Conservation (phyloP, 2,888 invertebrate species). For the Eupithecia centaureata region DNA sequence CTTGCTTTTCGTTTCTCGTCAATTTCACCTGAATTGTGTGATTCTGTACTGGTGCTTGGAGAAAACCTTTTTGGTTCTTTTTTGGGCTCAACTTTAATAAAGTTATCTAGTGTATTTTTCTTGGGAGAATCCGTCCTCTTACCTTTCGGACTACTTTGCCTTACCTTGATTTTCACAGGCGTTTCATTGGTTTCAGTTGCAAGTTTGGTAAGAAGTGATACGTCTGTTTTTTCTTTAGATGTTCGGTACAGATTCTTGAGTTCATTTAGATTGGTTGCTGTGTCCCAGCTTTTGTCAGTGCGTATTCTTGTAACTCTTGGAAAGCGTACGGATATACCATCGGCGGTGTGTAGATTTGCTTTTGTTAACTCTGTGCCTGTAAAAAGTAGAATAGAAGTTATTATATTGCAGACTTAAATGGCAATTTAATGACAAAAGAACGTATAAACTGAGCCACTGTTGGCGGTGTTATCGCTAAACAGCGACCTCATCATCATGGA, state of each 20-base stretch:
- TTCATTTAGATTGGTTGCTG: constrained; percentile 92
- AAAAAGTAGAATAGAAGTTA: constrained; percentile 39
- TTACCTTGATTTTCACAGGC: constrained; percentile 56
- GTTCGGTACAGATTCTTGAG: constrained; percentile 87
- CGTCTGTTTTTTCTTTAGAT: constrained; percentile 87
- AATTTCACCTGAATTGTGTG: no score
- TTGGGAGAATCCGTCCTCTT: constrained; percentile 27
- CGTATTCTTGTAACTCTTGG: constrained; percentile 94
- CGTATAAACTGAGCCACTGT: no score
- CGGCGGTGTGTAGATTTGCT: constrained; percentile 94
- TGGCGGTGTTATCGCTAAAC: no score
- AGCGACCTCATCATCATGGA: no score
- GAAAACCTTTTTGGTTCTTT: constrained; percentile 1
- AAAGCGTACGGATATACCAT: constrained; percentile 96
- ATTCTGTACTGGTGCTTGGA: constrained; percentile 3
- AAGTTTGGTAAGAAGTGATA: constrained; percentile 80
- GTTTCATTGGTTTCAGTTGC: constrained; percentile 61
- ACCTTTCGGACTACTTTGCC: constrained; percentile 42
- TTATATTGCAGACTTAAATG: background rate
- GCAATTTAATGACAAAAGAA: constrained; percentile 16
- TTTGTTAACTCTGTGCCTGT: constrained; percentile 90
- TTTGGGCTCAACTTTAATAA: constrained; percentile 19
- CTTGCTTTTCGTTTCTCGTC: no score
- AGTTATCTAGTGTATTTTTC: constrained; percentile 26
- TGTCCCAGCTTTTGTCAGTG: constrained; percentile 92